phyloP scores from a whole-genome alignment of 1,140 invertebrate genomes.

The Pteromalus puparum region DNA sequence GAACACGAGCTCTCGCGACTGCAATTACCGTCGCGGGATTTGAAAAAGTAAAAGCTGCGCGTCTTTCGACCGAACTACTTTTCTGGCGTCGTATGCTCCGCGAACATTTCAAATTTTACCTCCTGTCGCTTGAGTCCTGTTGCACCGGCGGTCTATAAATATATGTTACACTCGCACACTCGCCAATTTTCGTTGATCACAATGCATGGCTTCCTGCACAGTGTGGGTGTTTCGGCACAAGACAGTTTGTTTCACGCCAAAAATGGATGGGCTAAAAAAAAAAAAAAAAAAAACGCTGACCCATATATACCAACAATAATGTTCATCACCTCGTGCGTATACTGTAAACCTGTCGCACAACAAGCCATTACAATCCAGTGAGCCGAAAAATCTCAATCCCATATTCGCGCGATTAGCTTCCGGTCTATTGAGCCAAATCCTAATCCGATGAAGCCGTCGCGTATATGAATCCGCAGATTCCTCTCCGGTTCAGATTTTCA shows the following conservation, averaged over 20 bases:
- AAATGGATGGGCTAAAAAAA: too few species aligned
- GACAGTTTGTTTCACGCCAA: too few species aligned
- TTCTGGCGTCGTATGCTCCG: neutral
- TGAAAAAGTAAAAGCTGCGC: slow-evolving; percentile 39
- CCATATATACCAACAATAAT: too few species aligned
- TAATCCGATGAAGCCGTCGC: neutral
- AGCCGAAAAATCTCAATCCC: neutral
- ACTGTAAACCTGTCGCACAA: too few species aligned
- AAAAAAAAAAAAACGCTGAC: too few species aligned
- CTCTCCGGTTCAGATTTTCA: neutral
- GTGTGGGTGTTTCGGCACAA: too few species aligned
- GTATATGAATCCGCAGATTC: neutral
- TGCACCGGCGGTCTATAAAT: too few species aligned
- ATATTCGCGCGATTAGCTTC: neutral
- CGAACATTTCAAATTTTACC: slow-evolving; percentile 25
- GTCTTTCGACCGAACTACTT: slow-evolving; percentile 12
- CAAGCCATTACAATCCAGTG: neutral
- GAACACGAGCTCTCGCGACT: slow-evolving; percentile 35
- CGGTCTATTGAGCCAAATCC: neutral
- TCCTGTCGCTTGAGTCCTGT: neutral
- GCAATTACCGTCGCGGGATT: slow-evolving; percentile 56
- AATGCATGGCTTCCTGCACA: too few species aligned
- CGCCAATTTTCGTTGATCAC: too few species aligned
- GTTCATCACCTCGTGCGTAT: too few species aligned
- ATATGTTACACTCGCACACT: too few species aligned